Conservation (phyloP, 92 coral and sea anemone genomes). For the Montipora capitata region DNA sequence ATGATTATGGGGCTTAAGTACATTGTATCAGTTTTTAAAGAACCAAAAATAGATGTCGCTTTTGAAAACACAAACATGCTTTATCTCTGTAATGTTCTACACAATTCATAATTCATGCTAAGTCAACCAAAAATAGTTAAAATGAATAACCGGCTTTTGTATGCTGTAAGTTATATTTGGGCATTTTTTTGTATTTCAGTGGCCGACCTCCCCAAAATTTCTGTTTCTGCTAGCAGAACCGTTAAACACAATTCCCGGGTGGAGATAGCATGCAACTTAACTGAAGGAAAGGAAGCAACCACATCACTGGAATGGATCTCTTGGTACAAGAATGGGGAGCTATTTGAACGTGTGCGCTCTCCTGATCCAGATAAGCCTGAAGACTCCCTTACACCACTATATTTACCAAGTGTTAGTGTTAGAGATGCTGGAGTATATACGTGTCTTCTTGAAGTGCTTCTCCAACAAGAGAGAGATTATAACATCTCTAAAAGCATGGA, state of each 20-base stretch:
- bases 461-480: slow-evolving; percentile 25
- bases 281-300: not conserved
- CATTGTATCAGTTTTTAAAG: too few relatives aligned
- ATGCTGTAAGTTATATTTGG: too few relatives aligned
- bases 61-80: too few relatives aligned
- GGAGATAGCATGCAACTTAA: slow-evolving; percentile 62
- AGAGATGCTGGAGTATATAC: slow-evolving; percentile 65
- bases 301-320: slow-evolving; percentile 50
- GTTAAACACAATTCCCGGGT: slow-evolving; percentile 27
- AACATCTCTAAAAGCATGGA: slow-evolving; percentile 53
- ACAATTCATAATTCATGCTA: too few relatives aligned
- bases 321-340: slow-evolving; percentile 63
- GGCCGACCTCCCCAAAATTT: slow-evolving; percentile 60
- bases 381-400: slow-evolving; percentile 37
- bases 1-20: too few relatives aligned
- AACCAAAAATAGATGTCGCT: too few relatives aligned
- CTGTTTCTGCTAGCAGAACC: slow-evolving; percentile 21
- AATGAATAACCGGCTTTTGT: too few relatives aligned
- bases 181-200: slow-evolving; percentile 17
- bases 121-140: too few relatives aligned
- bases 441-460: slow-evolving; percentile 50
- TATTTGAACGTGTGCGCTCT: slow-evolving; percentile 29
- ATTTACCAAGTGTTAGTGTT: slow-evolving; percentile 17
- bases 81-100: too few relatives aligned
- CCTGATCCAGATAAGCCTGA: slow-evolving; percentile 34